Evolutionary conservation across 2,888 invertebrate species (phyloP), one percentile per base, ranked within the genome.

Genomic region (Zootermopsis nevadensis): DNA sequence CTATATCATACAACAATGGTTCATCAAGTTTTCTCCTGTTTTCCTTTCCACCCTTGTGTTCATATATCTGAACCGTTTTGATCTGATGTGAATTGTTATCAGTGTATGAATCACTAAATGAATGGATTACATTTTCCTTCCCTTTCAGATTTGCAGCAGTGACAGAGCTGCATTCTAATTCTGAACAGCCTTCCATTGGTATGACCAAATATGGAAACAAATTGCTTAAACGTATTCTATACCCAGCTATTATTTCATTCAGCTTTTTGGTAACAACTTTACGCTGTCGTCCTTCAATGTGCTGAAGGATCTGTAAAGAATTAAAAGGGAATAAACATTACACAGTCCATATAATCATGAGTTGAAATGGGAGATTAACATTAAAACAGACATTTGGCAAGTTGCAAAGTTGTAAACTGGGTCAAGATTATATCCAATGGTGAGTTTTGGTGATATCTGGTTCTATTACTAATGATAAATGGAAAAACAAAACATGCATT

Each of bases 181-280:
- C n/a, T 60, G 60, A 60, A 60, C n/a, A 6, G 12, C n/a, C 27
- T n/a, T 33, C n/a, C 19, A 74, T 19, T 10, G 74, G n/a, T n/a
- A 74, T 8, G 8, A 15, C 33, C 10, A 96, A 92, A 87, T 91
- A 93, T 82, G 91, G 88, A 66, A 94, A 89, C 77, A 95, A 92
- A 80, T 90, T 89, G 86, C 93, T 93, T 66, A 92, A 89, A 80
- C 90, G 90, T 79, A 90, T 91, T 38, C 91, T 91, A 87, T 96
- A 96, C 4, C 93, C 93, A 84, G 92, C 91, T 74, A 94, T 91
- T 76, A 94, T 93, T 55, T 90, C 90, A 86, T 93, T 91, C 24
- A 96, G 93, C 85, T 93, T 91, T 1, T 88, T 87, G 77, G 92
- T 88, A 31, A 95, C 90, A 82, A 88, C 90, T 55, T 90, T 88